Base-by-base conservation (phyloP, 2,888 invertebrate species). In the Oeneis ivallda region DNA sequence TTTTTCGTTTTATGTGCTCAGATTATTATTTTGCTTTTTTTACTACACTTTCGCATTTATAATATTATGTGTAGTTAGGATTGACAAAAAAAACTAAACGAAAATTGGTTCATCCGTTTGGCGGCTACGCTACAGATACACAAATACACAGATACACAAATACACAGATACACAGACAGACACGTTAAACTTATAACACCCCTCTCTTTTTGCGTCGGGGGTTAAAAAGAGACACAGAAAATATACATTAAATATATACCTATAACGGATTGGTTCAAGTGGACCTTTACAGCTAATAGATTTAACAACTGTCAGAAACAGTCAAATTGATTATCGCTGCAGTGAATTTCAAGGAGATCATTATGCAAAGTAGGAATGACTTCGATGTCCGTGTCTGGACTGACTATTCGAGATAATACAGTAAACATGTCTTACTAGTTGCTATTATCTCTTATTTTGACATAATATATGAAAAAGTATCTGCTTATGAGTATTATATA, bases 311-410 rank as follows among this genome's bases (percentile, higher is more conserved):
- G 59, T 59, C 59, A 34, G 34, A 49, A 59, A 49, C 49, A 49
- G 13, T 59, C 32, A 59, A 59, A 32, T 49, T 59, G 47, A 49
- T 59, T 47, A 37, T 59, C 59, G 37, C 49, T 49, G 59, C 59
- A 49, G 8, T 49, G 59, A 59, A 59, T 59, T 47, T 8, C 45
- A 49, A 59, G 47, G 17, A 59, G 59, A 47, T 47, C 59, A 34
- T 59, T 49, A 41, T 56, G 41, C 54, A 56, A 41, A 56, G 11
- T 56, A 56, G 39, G 56, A 56, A 19, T 41, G 56, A 56, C 39
- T 32, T 19, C 41, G 8, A 37, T 41, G 54, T 39, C 37, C 37
- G 54, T 15, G 11, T 54, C 37, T 54, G 17, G 54, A 54, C 54
- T 54, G 54, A 17, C 37, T 37, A 39, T 54, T 54, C 37, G 37